Percentiles rank a stretch among this genome's conserved stretches.
Conservation (phyloP, 1,140 invertebrate genomes). For the Laupala kohalensis region DNA sequence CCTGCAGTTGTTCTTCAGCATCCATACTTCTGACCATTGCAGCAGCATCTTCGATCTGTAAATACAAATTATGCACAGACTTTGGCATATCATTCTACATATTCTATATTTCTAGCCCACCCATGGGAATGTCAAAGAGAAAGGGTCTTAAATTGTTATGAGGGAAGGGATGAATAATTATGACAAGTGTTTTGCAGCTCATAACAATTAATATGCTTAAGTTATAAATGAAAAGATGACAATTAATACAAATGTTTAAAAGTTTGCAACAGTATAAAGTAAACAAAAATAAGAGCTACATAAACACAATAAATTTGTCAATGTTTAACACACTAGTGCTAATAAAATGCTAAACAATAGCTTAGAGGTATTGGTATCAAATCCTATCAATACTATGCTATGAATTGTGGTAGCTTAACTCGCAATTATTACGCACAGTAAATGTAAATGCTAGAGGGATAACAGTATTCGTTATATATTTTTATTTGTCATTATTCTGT, state of each 20-base stretch:
- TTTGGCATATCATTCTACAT: background rate
- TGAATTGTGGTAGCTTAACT: too few species aligned
- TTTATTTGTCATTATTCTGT: background rate
- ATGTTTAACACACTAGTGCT: too few species aligned
- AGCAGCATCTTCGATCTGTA: constrained; percentile 25
- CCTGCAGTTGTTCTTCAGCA: constrained; percentile 23
- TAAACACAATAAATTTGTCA: too few species aligned
- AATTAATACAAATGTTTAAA: too few species aligned
- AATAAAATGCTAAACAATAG: too few species aligned
- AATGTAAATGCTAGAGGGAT: background rate
- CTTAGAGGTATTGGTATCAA: too few species aligned
- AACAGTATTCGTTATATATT: background rate
- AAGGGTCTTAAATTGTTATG: background rate
- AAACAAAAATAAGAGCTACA: too few species aligned
- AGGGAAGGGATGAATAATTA: background rate
- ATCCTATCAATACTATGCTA: too few species aligned
- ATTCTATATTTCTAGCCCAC: background rate
- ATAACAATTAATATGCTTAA: too few species aligned
- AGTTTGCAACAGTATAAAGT: too few species aligned
- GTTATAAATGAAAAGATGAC: too few species aligned
- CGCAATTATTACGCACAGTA: background rate
- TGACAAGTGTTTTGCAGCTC: background rate
- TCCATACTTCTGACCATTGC: constrained; percentile 22
- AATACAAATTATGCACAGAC: background rate
- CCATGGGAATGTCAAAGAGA: background rate